A percentile compares a stretch with the other conserved stretches of the same genome.
phyloP scores from a whole-genome alignment of 2,888 invertebrate species.

The Orthosia incerta region DNA sequence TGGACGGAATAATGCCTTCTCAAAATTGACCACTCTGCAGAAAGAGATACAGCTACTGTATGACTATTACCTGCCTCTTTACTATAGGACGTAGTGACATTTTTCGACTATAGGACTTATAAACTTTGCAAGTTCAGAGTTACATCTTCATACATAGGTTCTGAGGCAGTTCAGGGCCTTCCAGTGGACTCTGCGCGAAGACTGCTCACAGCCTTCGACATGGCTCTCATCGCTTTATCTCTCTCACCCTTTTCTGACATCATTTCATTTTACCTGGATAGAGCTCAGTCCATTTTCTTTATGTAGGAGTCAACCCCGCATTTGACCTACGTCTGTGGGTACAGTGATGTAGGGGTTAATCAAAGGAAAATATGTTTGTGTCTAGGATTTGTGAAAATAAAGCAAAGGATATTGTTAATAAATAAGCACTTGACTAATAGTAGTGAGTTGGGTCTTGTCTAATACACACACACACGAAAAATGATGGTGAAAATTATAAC shows the following conservation, averaged over 20 bases:
- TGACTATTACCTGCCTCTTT: no score
- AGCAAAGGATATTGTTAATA: background rate
- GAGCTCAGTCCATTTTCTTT: background rate
- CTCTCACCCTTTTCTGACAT: background rate
- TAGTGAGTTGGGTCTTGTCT: background rate
- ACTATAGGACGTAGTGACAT: no score
- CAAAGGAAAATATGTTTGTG: background rate
- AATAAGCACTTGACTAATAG: background rate
- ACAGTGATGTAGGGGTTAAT: background rate
- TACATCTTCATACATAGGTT: no score
- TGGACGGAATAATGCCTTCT: background rate
- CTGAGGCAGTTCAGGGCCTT: no score
- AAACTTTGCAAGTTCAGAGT: no score
- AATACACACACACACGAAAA: no score
- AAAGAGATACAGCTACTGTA: background rate
- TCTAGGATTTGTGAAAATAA: constrained; percentile 10
- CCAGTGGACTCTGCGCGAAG: no score
- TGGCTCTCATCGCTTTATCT: background rate
- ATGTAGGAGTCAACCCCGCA: background rate
- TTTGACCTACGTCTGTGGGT: constrained; percentile 1
- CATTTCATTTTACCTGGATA: background rate
- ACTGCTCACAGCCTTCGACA: no score
- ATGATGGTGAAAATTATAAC: no score
- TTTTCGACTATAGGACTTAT: no score
- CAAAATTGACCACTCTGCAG: background rate